Conservation (phyloP, 2,797 vertebrate species). For the Sebastes trivittatus region DNA sequence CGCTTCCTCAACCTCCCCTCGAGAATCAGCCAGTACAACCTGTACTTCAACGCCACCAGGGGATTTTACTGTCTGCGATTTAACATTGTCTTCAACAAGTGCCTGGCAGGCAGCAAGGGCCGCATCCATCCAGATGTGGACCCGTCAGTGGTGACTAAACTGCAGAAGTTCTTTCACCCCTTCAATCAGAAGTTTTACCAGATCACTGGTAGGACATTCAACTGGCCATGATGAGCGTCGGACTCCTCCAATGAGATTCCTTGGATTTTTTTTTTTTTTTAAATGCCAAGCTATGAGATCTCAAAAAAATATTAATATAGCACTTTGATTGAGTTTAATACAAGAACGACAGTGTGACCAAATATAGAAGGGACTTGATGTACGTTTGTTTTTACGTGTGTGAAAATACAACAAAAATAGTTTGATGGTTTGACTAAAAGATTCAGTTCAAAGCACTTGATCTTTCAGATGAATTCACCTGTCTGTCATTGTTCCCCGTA, state of each 20-base stretch:
- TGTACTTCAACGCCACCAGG: slow-evolving; percentile 96
- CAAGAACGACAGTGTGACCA: slow-evolving; percentile 86
- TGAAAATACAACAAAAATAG: slow-evolving; percentile 21
- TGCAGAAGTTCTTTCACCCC: slow-evolving; percentile 95
- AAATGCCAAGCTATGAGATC: slow-evolving; percentile 20
- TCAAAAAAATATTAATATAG: slow-evolving; percentile 70
- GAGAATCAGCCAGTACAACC: slow-evolving; percentile 92
- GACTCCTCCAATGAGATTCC: slow-evolving; percentile 57
- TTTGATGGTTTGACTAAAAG: slow-evolving; percentile 51
- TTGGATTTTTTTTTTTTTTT: slow-evolving; percentile 13
- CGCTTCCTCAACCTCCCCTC: slow-evolving; percentile 94
- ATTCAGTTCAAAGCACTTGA: slow-evolving; percentile 45
- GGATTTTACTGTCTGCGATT: slow-evolving; percentile 97
- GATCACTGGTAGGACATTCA: slow-evolving; percentile 96
- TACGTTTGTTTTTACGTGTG: slow-evolving; percentile 57
- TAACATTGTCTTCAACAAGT: slow-evolving; percentile 96
- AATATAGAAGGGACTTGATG: slow-evolving; percentile 80
- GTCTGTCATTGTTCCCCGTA: slow-evolving; percentile 31
- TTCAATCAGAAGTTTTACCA: slow-evolving; percentile 99
- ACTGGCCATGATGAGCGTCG: slow-evolving; percentile 86
- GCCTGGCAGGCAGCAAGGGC: slow-evolving; percentile 98
- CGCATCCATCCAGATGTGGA: slow-evolving; percentile 94
- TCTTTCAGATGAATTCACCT: slow-evolving; percentile 38
- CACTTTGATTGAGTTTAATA: slow-evolving; percentile 87
- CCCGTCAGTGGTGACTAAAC: slow-evolving; percentile 90